phyloP scores from a whole-genome alignment of 1,140 invertebrate species.

The Caenorhabditis latens region DNA sequence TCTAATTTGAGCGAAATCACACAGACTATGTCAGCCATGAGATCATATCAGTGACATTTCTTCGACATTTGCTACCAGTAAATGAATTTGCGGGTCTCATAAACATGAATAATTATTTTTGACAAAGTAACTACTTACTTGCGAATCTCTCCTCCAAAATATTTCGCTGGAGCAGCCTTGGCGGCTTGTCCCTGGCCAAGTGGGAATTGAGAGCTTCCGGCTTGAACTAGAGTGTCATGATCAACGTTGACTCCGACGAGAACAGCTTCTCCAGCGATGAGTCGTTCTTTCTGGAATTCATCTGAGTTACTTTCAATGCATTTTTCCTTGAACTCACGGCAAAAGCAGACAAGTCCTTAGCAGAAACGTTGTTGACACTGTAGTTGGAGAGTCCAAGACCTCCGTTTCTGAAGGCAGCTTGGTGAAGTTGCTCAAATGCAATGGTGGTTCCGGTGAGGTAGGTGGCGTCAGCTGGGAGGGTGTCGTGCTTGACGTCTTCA shows the following conservation, averaged over 20 bases:
- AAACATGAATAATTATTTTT: not conserved
- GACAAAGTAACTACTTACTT: not conserved
- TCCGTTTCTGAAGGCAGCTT: slow-evolving; percentile 75
- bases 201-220: slow-evolving; percentile 63
- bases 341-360: slow-evolving; percentile 58
- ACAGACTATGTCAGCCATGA: too few relatives aligned
- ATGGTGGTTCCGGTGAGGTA: slow-evolving; percentile 67
- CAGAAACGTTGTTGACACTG: slow-evolving; percentile 66
- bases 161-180: slow-evolving; percentile 66
- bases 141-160: slow-evolving; percentile 73
- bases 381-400: slow-evolving; percentile 63
- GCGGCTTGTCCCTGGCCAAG: slow-evolving; percentile 64
- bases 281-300: slow-evolving; percentile 52
- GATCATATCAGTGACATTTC: too few relatives aligned
- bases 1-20: too few relatives aligned
- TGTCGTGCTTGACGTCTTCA: slow-evolving; percentile 61
- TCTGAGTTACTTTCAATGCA: not conserved
- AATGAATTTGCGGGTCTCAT: slow-evolving; percentile 65
- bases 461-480: slow-evolving; percentile 64
- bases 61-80: too few relatives aligned
- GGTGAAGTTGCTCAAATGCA: slow-evolving; percentile 72
- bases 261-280: slow-evolving; percentile 70
- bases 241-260: slow-evolving; percentile 75
- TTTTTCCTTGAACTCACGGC: slow-evolving; percentile 55
- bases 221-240: slow-evolving; percentile 69